phyloP scores from a whole-genome alignment of 37 sponge, comb jelly and placozoan species.

The Tethya wilhelma region DNA sequence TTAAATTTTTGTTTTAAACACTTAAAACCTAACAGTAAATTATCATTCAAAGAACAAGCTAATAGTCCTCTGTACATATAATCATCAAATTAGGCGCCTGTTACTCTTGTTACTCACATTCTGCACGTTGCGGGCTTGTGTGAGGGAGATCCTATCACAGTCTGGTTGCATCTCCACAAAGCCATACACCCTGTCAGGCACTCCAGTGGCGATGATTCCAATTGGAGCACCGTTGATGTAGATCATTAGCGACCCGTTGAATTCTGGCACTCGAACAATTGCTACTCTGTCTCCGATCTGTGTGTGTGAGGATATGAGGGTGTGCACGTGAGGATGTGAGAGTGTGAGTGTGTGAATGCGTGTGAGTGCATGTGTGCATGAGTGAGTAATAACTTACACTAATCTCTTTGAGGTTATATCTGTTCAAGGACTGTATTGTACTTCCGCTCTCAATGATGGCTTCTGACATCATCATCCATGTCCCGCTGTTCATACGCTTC shows the following conservation, averaged over 20 bases:
- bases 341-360: not conserved
- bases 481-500: slow-evolving; percentile 44
- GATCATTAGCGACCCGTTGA: slow-evolving; percentile 40
- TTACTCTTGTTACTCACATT: slow-evolving; percentile 14
- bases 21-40: no score
- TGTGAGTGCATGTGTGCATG: not conserved
- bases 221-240: slow-evolving; percentile 38
- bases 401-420: slow-evolving; percentile 47
- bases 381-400: slow-evolving; percentile 21
- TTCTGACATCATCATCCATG: slow-evolving; percentile 51
- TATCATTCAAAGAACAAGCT: not conserved
- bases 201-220: slow-evolving; percentile 36
- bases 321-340: slow-evolving; percentile 7
- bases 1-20: no score
- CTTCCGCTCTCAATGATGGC: slow-evolving; percentile 33
- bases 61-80: not conserved
- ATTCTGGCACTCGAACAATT: slow-evolving; percentile 42
- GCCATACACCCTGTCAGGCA: slow-evolving; percentile 42
- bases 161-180: slow-evolving; percentile 41
- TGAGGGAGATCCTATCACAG: slow-evolving; percentile 32
- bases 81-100: not conserved
- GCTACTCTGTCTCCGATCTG: slow-evolving; percentile 44
- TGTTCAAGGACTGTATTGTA: not conserved
- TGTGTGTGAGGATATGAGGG: not conserved
- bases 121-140: not conserved